Conservation (phyloP, 2,888 invertebrate species). For the Mimas tiliae region DNA sequence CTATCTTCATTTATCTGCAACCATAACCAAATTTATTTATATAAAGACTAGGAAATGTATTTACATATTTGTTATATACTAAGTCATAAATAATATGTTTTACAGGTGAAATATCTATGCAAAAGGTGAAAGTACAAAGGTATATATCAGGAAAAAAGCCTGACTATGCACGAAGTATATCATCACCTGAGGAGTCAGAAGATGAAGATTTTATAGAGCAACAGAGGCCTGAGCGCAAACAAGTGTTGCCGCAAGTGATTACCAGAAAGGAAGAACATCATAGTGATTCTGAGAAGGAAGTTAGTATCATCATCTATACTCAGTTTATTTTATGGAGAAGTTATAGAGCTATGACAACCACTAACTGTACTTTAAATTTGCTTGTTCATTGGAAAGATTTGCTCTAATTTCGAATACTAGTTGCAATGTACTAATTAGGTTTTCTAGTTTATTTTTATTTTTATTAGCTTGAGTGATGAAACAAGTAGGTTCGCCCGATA, state of each 20-base stretch:
- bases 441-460: too few species aligned
- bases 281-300: conserved; percentile 77
- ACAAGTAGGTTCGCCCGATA: too few species aligned
- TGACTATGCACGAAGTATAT: conserved; percentile 95
- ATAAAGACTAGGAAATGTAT: conserved; percentile 30
- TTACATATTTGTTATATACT: too few species aligned
- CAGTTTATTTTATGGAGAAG: too few species aligned
- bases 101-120: conserved; percentile 98
- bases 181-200: conserved; percentile 95
- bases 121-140: conserved; percentile 99
- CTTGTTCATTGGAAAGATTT: too few species aligned
- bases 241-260: conserved; percentile 63
- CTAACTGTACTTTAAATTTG: too few species aligned
- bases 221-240: conserved; percentile 72
- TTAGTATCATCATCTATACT: conserved; percentile 34
- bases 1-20: too few species aligned
- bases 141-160: conserved; percentile 99
- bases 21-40: too few species aligned
- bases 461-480: too few species aligned
- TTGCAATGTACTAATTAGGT: too few species aligned
- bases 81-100: conserved; percentile 38
- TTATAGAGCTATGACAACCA: too few species aligned
- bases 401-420: too few species aligned
- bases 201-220: conserved; percentile 93
- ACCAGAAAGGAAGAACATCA: conserved; percentile 65